Percentiles rank a stretch among this genome's conserved stretches.
Evolutionary conservation across 2,888 invertebrate genomes (phyloP).

Genomic region (Dione vanillae): DNA sequence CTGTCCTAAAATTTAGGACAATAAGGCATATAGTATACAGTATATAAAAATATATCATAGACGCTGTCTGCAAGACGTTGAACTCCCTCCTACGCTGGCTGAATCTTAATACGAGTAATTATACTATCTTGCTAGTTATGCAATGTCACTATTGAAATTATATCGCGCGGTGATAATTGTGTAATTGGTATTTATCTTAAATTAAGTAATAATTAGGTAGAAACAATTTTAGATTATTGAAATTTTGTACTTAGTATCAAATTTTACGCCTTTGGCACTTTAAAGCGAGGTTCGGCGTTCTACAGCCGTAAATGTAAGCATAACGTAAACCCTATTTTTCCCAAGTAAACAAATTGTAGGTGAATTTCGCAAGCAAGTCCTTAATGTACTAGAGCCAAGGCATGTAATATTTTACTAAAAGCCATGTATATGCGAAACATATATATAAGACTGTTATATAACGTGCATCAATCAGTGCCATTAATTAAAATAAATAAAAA

Average conservation of each 20-base stretch:
- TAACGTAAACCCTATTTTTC: too few species aligned
- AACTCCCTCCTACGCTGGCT: slow-evolving; percentile 53
- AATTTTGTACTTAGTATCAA: not conserved
- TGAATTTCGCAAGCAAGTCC: too few species aligned
- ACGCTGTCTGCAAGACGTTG: slow-evolving; percentile 52
- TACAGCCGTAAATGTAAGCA: too few species aligned
- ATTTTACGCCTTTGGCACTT: too few species aligned
- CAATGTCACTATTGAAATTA: slow-evolving; percentile 15
- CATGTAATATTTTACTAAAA: too few species aligned
- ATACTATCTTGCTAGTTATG: slow-evolving; percentile 31
- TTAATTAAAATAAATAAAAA: too few species aligned
- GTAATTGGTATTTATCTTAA: not conserved
- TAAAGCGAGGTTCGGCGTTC: too few species aligned
- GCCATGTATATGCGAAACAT: too few species aligned
- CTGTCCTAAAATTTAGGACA: not conserved
- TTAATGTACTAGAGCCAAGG: too few species aligned
- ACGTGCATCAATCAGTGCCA: too few species aligned
- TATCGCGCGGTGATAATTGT: not conserved
- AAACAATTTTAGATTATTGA: not conserved
- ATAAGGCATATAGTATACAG: not conserved
- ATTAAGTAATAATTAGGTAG: not conserved
- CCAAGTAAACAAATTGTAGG: too few species aligned
- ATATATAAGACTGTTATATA: too few species aligned
- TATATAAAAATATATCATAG: not conserved
- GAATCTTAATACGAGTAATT: slow-evolving; percentile 52